Percentiles rank a stretch among this genome's conserved stretches.
Conservation (phyloP, 2,797 vertebrate genomes). For the Delichon dasypus region DNA sequence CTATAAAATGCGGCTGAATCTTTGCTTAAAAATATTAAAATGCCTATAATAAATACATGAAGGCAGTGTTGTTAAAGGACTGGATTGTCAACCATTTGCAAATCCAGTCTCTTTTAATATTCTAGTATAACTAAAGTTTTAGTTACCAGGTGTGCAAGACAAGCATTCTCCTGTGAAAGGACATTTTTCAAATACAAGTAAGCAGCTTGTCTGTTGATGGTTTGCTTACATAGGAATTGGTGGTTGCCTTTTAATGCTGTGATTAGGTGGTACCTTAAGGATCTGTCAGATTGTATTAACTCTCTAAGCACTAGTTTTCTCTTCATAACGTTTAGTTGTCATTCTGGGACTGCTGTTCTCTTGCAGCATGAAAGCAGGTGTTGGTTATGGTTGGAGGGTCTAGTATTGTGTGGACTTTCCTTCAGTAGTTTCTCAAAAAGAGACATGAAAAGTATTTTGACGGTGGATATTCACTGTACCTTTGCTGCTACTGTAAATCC, state of each 20-base stretch:
- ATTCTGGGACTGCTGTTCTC: neutral
- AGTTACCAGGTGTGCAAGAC: neutral
- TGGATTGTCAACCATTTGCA: neutral
- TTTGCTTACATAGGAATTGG: neutral
- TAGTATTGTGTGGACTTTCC: neutral
- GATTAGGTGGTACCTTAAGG: neutral
- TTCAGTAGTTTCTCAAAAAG: neutral
- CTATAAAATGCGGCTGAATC: neutral
- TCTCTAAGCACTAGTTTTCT: neutral
- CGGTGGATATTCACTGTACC: neutral
- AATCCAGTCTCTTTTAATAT: neutral
- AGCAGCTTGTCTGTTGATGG: neutral
- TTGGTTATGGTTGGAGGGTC: neutral
- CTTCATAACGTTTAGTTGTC: neutral
- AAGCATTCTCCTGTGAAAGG: neutral
- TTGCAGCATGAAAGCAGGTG: neutral
- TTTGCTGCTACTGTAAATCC: neutral
- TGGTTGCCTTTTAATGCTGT: neutral
- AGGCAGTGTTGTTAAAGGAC: constrained; percentile 32
- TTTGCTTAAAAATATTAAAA: constrained; percentile 17
- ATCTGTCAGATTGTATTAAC: neutral
- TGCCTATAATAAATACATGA: constrained; percentile 18
- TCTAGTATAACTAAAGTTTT: neutral
- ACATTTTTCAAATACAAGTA: neutral
- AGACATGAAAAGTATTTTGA: neutral